Base-by-base conservation (phyloP, 2,888 invertebrate genomes). In the Andricus quercusramuli region DNA sequence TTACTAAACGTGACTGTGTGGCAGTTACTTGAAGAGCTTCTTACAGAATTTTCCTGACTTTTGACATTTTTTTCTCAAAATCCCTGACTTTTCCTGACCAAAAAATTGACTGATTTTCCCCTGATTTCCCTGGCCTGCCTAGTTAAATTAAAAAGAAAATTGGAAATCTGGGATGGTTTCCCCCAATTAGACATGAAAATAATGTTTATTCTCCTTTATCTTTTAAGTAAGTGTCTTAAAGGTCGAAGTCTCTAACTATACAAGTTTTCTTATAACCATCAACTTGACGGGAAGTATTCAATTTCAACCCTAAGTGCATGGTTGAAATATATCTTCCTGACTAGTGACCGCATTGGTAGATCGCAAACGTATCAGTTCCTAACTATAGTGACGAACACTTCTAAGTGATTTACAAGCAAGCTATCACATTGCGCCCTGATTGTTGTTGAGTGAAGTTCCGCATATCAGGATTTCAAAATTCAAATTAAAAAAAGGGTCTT, bases 311-410 rank as follows among this genome's bases (percentile, higher is more conserved):
- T 51, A 51, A 1, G 8, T 20, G 20, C 17, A 51, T 6, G 20
- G 51, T 17, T 51, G 51, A 51, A 51, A 51, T 51, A 51, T 51
- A 20, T 37, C 37, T 37, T 37, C 37, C 37, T 37, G 37, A 37
- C 37, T 8, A 37, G 37, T 47, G 15, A 51, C 51, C 20, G 20
- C 51, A 20, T 51, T 51, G 20, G 56, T n/a, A n/a, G 56, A 56
- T 56, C n/a, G 47, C 47, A 56, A 56, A n/a, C 56, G 56, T n/a
- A 56, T n/a, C n/a, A n/a, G 56, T 56, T 56, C 56, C n/a, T 56
- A 56, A 20, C 56, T 56, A n/a, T 56, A n/a, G n/a, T 56, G 56
- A 56, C 56, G 56, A 56, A 56, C 56, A n/a, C n/a, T 56, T 56
- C 8, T n/a, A n/a, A 51, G n/a, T 56, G n/a, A 56, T 56, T 56